These are phyloP conservation scores for Dione juno DNA, from an alignment of 2,888 invertebrate genomes.

Conservation along the genomic window DNA sequence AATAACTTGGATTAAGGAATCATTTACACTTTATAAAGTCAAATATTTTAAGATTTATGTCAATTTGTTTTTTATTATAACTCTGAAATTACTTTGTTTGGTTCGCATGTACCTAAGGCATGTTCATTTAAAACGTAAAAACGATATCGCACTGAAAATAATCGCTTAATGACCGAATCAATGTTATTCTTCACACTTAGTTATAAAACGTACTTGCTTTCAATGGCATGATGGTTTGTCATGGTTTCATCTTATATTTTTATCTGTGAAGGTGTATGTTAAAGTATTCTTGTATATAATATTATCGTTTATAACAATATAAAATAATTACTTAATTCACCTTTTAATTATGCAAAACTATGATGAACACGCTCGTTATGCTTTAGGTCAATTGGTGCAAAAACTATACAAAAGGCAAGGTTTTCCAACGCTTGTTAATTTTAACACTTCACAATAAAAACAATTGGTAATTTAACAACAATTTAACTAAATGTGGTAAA, in stretches of 20 bases:
- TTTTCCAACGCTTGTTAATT: constrained; percentile 33
- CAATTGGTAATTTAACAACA: constrained; percentile 30
- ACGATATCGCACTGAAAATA: constrained; percentile 22
- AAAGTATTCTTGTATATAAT: background rate
- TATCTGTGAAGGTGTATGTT: background rate
- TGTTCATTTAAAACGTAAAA: constrained; percentile 7
- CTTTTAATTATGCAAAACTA: constrained; percentile 33
- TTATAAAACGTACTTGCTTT: constrained; percentile 11
- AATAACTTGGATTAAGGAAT: background rate
- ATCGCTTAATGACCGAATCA: constrained; percentile 16
- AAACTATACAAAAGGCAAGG: constrained; percentile 37
- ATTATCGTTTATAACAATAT: background rate
- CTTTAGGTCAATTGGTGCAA: constrained; percentile 37
- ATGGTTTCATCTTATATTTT: background rate
- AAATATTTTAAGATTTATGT: background rate
- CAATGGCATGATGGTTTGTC: constrained; percentile 2
- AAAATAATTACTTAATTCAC: constrained; percentile 1
- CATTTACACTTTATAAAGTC: background rate
- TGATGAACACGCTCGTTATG: constrained; percentile 10
- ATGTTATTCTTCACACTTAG: constrained; percentile 19
- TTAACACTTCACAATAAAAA: constrained; percentile 31
- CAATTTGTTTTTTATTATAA: background rate
- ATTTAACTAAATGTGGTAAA: constrained; percentile 15
- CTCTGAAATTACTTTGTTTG: background rate
- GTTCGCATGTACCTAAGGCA: background rate